Base-by-base conservation (phyloP, 2,888 invertebrate species). In the Lepidocyrtoides sp. region DNA sequence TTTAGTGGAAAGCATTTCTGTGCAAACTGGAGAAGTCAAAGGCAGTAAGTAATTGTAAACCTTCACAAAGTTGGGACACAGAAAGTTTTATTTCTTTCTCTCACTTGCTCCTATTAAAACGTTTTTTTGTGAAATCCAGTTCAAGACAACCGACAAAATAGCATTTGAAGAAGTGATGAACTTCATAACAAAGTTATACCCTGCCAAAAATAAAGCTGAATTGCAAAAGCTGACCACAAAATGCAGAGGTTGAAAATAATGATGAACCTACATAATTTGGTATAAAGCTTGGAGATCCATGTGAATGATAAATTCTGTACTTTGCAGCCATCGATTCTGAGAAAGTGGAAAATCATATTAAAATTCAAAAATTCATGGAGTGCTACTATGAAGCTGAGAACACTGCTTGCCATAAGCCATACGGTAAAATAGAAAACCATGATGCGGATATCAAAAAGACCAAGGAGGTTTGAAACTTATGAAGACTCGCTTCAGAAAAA, bases 1-100 rank as follows among this genome's bases (percentile, higher is more conserved):
- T 51, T 0, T 14, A 91, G 91, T 91, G 91, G 91, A 91, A 88
- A 12, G 66, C 60, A n/a, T 82, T 72, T 12, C 20, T 91, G 17
- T 91, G 91, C 51, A 79, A 83, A 26, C 66, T 91, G 2, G n/a
- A 75, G 10, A 87, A 87, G 36, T 36, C 82, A 4, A 48, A 51
- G n/a, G 83, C 54, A 2, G 91, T 91, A 91, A 87, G 83, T 60
- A 26, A 57, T 75, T 36, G 32, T 4, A 29, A n/a, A 32, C 3
- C n/a, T 17, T 26, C 7, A 12, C 20, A 51, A 60, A 51, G 10
- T 51, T 20, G 2, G 4, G n/a, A n/a, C n/a, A n/a, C n/a, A n/a
- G n/a, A n/a, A n/a, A n/a, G n/a, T n/a, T n/a, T n/a, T n/a, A n/a
- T n/a, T n/a, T n/a, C n/a, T n/a, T n/a, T n/a, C n/a, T n/a, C n/a